Evolutionary conservation across 2,888 invertebrate species (phyloP), one percentile per base, ranked within the genome.

Genomic region (Cepaea hortensis): DNA sequence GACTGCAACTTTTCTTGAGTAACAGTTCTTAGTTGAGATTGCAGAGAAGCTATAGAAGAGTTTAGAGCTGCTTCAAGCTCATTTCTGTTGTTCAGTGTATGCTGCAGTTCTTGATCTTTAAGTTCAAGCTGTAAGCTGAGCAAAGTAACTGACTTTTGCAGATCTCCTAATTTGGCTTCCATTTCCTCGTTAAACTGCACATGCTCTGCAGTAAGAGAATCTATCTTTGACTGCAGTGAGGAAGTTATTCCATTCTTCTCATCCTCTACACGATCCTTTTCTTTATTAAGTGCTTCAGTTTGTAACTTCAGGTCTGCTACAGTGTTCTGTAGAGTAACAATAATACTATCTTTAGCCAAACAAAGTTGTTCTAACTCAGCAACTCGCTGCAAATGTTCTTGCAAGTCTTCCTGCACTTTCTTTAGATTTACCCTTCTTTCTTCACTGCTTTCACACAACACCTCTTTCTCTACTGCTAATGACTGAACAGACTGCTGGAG

Each of bases 121-220:
- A 84, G 73, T 18, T 77, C 62, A 20, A 86, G 79, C 20, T 86
- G 86, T 23, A 83, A 86, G 35, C n/a, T 86, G 3, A 86, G 62
- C 11, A 84, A 55, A 46, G n/a, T n/a, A 11, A 83, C 15, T 79
- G 18, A 72, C 3, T 70, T 23, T 23, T 82, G 81, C 48, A 70
- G 18, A 18, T 85, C 85, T 35, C 79, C 35, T 13, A 81, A 18
- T 48, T 55, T 7, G 48, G n/a, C 65, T 48, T 62, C 23, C 3
- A 61, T 85, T 62, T 81, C 81, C 20, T 81, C 15, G 11, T 55
- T 23, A 50, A 72, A 50, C n/a, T 85, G 70, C 35, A 68, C 79
- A 55, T 70, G 79, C 48, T 85, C 79, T 20, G 55, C 35, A 48
- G 46, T 4, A 20, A 85, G 20, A 13, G 20, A 13, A 13, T 80